phyloP scores from a whole-genome alignment of 2,113 vertebrate genomes.

The Trogon surrucura region DNA sequence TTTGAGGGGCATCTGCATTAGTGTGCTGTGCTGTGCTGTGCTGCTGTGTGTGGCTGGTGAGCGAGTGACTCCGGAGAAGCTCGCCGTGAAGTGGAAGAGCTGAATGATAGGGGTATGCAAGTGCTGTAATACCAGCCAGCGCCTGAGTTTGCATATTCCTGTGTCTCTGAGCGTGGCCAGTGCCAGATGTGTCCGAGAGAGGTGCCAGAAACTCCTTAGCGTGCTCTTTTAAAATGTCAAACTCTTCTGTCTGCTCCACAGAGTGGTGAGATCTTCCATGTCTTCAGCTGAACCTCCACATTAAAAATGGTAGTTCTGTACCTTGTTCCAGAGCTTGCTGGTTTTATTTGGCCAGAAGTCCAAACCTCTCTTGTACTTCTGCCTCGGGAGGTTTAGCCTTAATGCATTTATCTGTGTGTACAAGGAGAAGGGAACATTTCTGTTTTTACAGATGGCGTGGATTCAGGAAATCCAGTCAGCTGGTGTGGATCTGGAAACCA shows the following conservation, averaged over 20 bases:
- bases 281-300: not conserved
- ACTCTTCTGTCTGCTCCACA: not conserved
- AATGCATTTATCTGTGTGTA: slow-evolving; percentile 49
- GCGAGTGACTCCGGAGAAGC: not conserved
- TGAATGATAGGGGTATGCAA: not conserved
- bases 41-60: not conserved
- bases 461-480: slow-evolving; percentile 69
- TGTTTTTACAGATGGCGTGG: slow-evolving; percentile 67
- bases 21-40: too few species aligned
- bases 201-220: slow-evolving; percentile 16
- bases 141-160: not conserved
- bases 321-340: not conserved
- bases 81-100: not conserved
- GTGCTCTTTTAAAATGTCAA: slow-evolving; percentile 21
- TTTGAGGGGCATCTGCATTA: not conserved
- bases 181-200: not conserved
- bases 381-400: not conserved
- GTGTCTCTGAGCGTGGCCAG: not conserved
- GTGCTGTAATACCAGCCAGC: not conserved
- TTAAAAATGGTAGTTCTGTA: not conserved
- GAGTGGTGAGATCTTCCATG: not conserved
- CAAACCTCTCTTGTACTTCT: not conserved
- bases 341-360: slow-evolving; percentile 13
- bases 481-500: slow-evolving; percentile 69
- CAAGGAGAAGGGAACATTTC: slow-evolving; percentile 60